Base-by-base conservation (phyloP, 1,140 invertebrate genomes). In the Drosophila murphyi region DNA sequence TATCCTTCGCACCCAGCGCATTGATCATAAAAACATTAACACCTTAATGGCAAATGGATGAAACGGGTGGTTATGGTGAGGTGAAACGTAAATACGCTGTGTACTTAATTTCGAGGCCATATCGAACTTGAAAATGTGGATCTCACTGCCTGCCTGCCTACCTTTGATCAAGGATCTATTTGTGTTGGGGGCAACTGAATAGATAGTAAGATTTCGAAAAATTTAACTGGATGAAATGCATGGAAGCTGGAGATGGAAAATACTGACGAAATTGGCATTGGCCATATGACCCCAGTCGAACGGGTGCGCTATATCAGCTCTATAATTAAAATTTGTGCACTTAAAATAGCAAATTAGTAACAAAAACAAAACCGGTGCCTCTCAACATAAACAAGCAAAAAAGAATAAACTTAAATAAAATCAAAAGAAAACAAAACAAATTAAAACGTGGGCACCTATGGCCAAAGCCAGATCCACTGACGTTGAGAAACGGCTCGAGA, bases 261-360 rank as follows among this genome's bases (percentile, higher is more conserved):
- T 54, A 56, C 41, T 56, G 20, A 20, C 20, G 20, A 20, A 20
- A 20, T 20, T 20, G 0, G 20, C 20, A 60, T 65, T 60, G 43
- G 37, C 55, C 61, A 71, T 54, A 47, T 77, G 71, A 62, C 59
- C 65, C 61, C 61, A 62, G 61, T 73, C 74, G 77, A 45, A 69
- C 48, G 52, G 72, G 62, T 72, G 72, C n/a, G 45, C 54, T 39
- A 61, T 64, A 69, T 76, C 57, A 73, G 83, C 64, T 80, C 61
- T 78, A 89, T 85, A 89, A 89, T 89, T 89, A 89, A 89, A 89
- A 85, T 89, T 85, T 89, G 85, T 85, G 85, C 76, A 89, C 81
- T 85, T 82, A 78, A 83, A 89, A 88, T 81, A 85, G 80, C 85
- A 69, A 83, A 89, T 83, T 83, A 89, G 80, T 70, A 89, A 85